Percentiles rank a stretch among this genome's conserved stretches.
Conservation (phyloP, 2,797 vertebrate genomes). For the Spea hammondii region DNA sequence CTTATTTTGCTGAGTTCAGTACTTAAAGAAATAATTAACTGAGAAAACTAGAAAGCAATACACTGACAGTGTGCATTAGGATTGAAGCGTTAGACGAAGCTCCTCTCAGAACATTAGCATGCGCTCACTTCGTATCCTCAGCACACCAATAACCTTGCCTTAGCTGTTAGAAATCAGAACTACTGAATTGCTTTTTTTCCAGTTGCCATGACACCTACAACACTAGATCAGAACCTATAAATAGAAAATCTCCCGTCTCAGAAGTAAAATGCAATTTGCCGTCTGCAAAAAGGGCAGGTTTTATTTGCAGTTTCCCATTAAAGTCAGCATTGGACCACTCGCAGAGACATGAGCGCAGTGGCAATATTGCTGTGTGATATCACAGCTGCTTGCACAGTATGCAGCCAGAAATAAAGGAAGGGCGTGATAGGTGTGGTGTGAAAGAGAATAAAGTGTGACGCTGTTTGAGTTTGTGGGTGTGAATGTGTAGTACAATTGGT, state of each 20-base stretch:
- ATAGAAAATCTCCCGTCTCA: slow-evolving; percentile 21
- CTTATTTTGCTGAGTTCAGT: no score
- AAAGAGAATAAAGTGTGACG: no score
- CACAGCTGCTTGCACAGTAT: no score
- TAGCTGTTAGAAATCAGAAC: not conserved
- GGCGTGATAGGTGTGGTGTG: no score
- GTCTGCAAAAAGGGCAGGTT: not conserved
- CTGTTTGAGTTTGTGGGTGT: no score
- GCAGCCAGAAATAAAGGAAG: no score
- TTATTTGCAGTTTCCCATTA: not conserved
- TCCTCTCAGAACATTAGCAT: not conserved
- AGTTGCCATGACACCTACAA: slow-evolving; percentile 37
- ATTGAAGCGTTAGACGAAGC: not conserved
- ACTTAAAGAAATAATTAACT: no score
- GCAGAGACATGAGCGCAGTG: no score
- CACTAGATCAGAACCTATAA: slow-evolving; percentile 6
- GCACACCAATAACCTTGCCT: not conserved
- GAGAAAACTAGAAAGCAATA: not conserved
- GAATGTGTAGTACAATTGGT: no score
- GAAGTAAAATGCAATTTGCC: slow-evolving; percentile 1
- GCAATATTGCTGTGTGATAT: no score
- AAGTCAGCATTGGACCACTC: no score
- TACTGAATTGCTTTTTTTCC: slow-evolving; percentile 6
- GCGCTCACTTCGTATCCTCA: not conserved
- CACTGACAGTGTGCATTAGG: not conserved